Conservation (phyloP, 2,797 vertebrate species). For the Apogon talboti region DNA sequence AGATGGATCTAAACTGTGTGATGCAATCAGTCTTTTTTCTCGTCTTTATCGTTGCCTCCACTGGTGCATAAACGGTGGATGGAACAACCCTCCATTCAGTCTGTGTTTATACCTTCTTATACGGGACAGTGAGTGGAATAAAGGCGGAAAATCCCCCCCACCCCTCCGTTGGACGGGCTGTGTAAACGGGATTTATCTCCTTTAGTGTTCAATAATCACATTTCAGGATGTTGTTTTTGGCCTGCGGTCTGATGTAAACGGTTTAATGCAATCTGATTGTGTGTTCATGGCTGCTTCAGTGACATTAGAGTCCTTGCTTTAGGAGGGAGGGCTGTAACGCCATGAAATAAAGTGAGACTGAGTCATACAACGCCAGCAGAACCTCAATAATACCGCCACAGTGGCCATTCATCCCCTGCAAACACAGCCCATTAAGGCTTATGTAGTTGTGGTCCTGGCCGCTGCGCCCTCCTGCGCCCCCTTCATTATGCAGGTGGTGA, state of each 20-base stretch:
- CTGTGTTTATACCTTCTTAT: no score
- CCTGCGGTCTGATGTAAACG: neutral
- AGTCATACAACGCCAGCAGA: neutral
- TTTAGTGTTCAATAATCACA: neutral
- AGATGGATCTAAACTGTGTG: no score
- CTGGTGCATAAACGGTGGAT: no score
- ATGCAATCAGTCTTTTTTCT: no score
- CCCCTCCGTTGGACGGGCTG: no score
- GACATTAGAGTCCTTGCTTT: neutral
- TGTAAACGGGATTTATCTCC: constrained; percentile 3
- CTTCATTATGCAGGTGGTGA: constrained; percentile 30
- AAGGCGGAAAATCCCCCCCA: no score
- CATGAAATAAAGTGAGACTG: neutral
- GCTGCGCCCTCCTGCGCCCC: neutral
- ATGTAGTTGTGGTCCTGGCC: constrained; percentile 2
- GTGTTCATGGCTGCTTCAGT: neutral
- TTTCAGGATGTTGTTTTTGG: neutral
- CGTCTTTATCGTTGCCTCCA: no score
- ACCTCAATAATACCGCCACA: neutral
- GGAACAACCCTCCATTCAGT: neutral
- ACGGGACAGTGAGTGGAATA: no score
- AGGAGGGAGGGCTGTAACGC: neutral
- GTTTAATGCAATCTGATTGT: constrained; percentile 3
- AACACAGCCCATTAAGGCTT: neutral
- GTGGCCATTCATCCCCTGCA: constrained; percentile 3